These are phyloP conservation scores for Tillus elongatus DNA, from an alignment of 2,888 invertebrate species.

Conservation along the genomic window DNA sequence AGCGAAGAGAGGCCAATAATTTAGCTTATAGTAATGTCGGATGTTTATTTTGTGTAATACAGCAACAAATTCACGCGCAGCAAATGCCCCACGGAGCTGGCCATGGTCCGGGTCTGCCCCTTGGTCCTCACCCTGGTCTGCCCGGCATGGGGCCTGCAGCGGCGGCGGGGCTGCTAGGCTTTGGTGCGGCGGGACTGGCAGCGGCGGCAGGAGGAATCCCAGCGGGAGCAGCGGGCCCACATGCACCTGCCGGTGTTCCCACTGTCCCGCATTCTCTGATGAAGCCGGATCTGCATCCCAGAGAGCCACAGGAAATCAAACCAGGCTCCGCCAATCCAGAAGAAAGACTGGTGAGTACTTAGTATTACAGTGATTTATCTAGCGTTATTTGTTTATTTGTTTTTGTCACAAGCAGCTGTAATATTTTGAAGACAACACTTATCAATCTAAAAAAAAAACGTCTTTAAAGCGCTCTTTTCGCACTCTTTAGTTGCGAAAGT, in stretches of 20 bases:
- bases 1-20: no score
- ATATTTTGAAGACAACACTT: no score
- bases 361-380: not conserved
- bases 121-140: constrained; percentile 39
- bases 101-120: constrained; percentile 38
- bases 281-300: constrained; percentile 30
- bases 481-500: no score
- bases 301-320: constrained; percentile 28
- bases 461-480: no score
- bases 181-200: constrained; percentile 30
- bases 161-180: constrained; percentile 31
- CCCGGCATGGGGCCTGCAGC: constrained; percentile 38
- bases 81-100: constrained; percentile 40
- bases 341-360: constrained; percentile 41
- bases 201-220: constrained; percentile 34
- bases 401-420: no score
- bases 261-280: no score
- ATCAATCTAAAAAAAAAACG: no score
- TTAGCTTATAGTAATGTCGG: no score
- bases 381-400: no score
- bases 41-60: no score
- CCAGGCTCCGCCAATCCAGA: constrained; percentile 38
- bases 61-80: constrained; percentile 43
- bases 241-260: constrained; percentile 33
- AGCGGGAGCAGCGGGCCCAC: constrained; percentile 31